phyloP scores from a whole-genome alignment of 2,888 invertebrate species.

The Orthonychiurus folsomi region DNA sequence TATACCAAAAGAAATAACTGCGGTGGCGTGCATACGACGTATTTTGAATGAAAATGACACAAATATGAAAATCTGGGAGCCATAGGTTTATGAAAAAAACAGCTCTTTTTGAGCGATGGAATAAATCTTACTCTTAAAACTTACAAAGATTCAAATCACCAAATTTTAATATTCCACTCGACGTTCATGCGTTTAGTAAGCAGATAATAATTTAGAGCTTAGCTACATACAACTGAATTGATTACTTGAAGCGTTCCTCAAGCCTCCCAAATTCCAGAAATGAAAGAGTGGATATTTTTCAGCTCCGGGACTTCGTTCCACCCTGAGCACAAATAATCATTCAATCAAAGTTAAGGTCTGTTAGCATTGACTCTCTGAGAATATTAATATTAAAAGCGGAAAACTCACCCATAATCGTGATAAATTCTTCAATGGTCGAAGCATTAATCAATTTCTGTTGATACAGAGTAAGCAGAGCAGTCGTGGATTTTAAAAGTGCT shows the following conservation, averaged over 20 bases:
- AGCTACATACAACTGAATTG: not conserved
- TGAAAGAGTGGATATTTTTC: not conserved
- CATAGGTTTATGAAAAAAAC: not conserved
- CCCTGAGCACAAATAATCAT: not conserved
- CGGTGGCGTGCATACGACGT: not conserved
- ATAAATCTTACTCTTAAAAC: not conserved
- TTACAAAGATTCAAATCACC: no score
- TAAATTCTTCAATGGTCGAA: conserved; percentile 81
- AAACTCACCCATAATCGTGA: conserved; percentile 68
- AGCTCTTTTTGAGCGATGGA: not conserved
- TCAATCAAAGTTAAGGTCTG: not conserved
- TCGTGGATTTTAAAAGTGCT: conserved; percentile 75
- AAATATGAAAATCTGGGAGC: not conserved
- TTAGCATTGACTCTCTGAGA: not conserved
- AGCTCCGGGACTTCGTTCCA: not conserved
- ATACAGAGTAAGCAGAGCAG: conserved; percentile 67
- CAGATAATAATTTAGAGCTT: no score
- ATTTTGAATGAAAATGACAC: not conserved
- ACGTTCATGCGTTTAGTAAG: no score
- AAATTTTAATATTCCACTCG: no score
- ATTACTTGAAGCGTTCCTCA: not conserved
- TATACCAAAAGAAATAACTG: not conserved
- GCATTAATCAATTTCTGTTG: conserved; percentile 84
- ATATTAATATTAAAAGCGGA: not conserved
- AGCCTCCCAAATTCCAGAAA: not conserved